Conservation (phyloP, 1,140 invertebrate species). For the Proales similis region DNA sequence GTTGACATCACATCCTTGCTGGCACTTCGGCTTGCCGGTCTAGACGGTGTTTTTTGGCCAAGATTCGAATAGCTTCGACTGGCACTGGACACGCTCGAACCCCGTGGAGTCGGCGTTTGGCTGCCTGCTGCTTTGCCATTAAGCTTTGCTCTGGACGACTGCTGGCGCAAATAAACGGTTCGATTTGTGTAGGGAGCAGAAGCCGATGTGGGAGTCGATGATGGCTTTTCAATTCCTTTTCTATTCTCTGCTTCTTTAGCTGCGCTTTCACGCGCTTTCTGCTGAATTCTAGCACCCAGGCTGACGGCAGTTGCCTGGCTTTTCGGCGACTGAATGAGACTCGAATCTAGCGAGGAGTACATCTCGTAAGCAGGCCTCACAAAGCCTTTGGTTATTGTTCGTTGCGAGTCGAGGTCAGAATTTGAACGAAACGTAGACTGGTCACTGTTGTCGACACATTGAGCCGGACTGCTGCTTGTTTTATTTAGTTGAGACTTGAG, state of each 20-base stretch:
- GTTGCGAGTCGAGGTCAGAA: not conserved
- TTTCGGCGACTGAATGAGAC: not conserved
- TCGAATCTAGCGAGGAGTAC: not conserved
- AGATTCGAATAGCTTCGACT: not conserved
- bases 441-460: not conserved
- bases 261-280: conserved; percentile 19
- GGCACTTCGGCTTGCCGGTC: not conserved
- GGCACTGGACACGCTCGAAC: conserved; percentile 8
- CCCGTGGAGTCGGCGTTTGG: conserved; percentile 6
- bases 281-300: conserved; percentile 29
- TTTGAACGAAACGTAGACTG: not conserved
- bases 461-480: not conserved
- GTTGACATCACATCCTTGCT: not conserved
- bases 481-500: conserved; percentile 17
- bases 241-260: not conserved
- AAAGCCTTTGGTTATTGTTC: conserved; percentile 8
- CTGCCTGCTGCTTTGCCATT: not conserved
- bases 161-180: conserved; percentile 20
- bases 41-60: conserved; percentile 5
- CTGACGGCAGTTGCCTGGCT: conserved; percentile 22
- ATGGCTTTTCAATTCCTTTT: too few species aligned
- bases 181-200: conserved; percentile 9
- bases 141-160: conserved; percentile 26
- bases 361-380: conserved; percentile 7
- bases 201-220: not conserved